These are phyloP conservation scores for Drosophila niveifrons DNA, from an alignment of 2,888 invertebrate genomes.

Conservation along the genomic window DNA sequence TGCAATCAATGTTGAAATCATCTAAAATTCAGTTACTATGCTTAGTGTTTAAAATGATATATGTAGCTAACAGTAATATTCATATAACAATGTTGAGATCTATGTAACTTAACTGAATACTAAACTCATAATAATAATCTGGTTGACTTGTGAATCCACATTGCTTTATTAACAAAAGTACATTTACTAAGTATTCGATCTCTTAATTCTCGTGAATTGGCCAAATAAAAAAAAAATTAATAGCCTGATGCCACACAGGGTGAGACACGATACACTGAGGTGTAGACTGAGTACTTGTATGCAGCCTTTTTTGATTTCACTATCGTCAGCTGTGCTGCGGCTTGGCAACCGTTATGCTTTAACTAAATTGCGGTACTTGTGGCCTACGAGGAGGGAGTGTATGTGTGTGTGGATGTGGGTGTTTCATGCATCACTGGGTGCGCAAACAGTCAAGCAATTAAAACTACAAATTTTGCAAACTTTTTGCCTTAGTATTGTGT, in stretches of 20 bases:
- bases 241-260: not conserved
- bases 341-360: slow-evolving; percentile 74
- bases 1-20: slow-evolving; percentile 64
- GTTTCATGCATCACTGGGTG: slow-evolving; percentile 33
- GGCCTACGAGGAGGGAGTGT: slow-evolving; percentile 36
- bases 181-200: too few relatives aligned
- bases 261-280: not conserved
- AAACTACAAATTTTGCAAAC: slow-evolving; percentile 76
- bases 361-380: slow-evolving; percentile 78
- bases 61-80: not conserved
- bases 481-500: slow-evolving; percentile 79
- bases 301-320: slow-evolving; percentile 43
- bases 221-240: too few relatives aligned
- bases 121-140: not conserved
- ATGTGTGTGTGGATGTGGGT: slow-evolving; percentile 24
- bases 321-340: slow-evolving; percentile 60
- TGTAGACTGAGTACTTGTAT: slow-evolving; percentile 40
- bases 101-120: too few relatives aligned
- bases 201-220: not conserved
- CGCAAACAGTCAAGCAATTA: slow-evolving; percentile 80
- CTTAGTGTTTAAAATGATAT: not conserved
- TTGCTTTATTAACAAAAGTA: too few relatives aligned
- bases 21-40: slow-evolving; percentile 63
- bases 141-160: too few relatives aligned
- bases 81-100: not conserved